phyloP scores from a whole-genome alignment of 2,113 vertebrate species.

The Sphyrna mokarran region DNA sequence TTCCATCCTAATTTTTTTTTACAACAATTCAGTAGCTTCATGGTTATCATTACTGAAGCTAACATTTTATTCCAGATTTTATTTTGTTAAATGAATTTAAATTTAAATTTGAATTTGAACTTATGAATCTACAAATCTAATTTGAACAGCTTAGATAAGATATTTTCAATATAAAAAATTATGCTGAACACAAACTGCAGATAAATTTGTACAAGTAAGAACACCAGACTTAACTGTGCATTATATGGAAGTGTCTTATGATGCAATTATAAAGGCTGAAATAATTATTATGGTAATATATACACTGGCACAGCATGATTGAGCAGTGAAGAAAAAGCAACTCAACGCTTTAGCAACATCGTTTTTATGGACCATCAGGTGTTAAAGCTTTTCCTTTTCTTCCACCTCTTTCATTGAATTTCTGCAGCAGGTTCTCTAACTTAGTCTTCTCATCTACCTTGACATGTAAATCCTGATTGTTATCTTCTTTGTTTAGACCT shows the following conservation, averaged over 20 bases:
- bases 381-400: background rate
- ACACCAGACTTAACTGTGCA: background rate
- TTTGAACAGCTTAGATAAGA: background rate
- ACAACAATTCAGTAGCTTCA: background rate
- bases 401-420: background rate
- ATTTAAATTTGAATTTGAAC: background rate
- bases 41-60: background rate
- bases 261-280: background rate
- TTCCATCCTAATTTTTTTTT: background rate
- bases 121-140: background rate
- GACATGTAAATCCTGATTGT: background rate
- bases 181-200: background rate
- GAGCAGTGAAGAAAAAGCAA: background rate
- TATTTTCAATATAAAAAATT: background rate
- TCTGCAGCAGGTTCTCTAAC: background rate
- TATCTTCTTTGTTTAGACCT: background rate
- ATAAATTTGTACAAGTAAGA: background rate
- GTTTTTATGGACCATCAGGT: background rate
- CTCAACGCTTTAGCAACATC: background rate
- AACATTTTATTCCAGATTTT: too few species aligned
- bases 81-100: background rate
- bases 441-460: background rate
- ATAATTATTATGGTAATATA: background rate
- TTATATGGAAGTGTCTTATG: background rate
- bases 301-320: background rate